phyloP scores from a whole-genome alignment of 2,888 invertebrate species.

The Ennomos fuscantarius region DNA sequence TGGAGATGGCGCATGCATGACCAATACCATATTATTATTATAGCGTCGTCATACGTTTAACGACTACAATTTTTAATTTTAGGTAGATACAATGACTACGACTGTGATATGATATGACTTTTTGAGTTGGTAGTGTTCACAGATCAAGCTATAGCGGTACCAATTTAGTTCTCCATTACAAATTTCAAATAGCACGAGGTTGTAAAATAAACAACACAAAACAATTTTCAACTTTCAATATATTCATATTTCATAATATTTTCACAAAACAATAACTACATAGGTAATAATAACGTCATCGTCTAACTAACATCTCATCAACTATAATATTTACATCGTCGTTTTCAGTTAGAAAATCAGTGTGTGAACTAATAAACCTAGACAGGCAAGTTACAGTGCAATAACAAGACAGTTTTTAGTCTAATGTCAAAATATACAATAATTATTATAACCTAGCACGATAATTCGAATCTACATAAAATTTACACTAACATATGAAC shows the following conservation, averaged over 20 bases:
- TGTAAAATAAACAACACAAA: conserved; percentile 46
- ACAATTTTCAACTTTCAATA: conserved; percentile 77
- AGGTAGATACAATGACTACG: no score
- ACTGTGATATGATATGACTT: no score
- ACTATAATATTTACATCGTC: conserved; percentile 76
- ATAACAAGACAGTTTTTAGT: conserved; percentile 33
- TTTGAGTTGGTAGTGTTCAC: no score
- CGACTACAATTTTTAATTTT: no score
- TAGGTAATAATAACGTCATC: conserved; percentile 61
- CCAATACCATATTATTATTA: no score
- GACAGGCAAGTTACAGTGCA: conserved; percentile 14
- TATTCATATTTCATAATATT: conserved; percentile 80
- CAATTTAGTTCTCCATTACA: no score
- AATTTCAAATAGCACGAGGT: background rate
- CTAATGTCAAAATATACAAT: conserved; percentile 67
- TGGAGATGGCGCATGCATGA: no score
- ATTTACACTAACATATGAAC: background rate
- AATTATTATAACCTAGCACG: conserved; percentile 46
- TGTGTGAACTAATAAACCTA: conserved; percentile 12
- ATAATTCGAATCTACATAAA: conserved; percentile 51
- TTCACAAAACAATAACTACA: conserved; percentile 76
- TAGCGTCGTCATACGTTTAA: no score
- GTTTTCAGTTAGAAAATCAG: conserved; percentile 31
- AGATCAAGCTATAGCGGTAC: no score
- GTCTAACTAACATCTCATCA: conserved; percentile 64